Evolutionary conservation across 2,888 invertebrate genomes (phyloP), one percentile per base, ranked within the genome.

Genomic region (Pandemis cinnamomeana): DNA sequence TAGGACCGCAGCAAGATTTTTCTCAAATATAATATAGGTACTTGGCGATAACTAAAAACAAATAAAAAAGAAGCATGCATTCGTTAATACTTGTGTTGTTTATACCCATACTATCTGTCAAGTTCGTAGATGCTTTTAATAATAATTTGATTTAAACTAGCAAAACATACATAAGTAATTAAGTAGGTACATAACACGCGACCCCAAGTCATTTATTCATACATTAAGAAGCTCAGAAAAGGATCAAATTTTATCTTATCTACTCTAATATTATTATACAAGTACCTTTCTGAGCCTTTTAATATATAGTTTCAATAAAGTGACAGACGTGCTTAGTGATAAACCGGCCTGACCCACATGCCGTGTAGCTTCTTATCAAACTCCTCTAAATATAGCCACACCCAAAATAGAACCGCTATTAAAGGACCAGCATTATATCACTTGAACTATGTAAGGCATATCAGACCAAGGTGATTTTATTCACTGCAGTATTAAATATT

Each of bases 341-440:
- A 73, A 73, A 61, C 27, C 27, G 41, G 58, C 51, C 41, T 69
- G 73, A 73, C 73, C 73, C 53, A 66, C 60, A 70, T 66, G 46
- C 36, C 41, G 48, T 63, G 63, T 41, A 42, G 20, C 55, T 46
- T 73, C 69, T 73, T 73, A 73, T 73, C 73, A 55, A 41, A 46
- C 42, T 53, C 11, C 51, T 70, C 42, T 73, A 66, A 70, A 73
- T 60, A 70, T 73, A 73, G 53, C 27, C 51, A 15, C 44, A 51
- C 60, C 73, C 60, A 51, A 66, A 73, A 73, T 73, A 73, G 73
- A 70, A 51, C 27, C 0, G 60, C 73, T 73, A 73, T 73, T 68
- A 70, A 73, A 73, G 70, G 66, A 73, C 58, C 48, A 36, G 27
- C 27, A 36, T 44, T 68, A 58, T 61, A 48, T 72, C 53, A 63